Evolutionary conservation across 2,797 vertebrate genomes (phyloP), one percentile per base, ranked within the genome.

Genomic region (Danio kyathit): DNA sequence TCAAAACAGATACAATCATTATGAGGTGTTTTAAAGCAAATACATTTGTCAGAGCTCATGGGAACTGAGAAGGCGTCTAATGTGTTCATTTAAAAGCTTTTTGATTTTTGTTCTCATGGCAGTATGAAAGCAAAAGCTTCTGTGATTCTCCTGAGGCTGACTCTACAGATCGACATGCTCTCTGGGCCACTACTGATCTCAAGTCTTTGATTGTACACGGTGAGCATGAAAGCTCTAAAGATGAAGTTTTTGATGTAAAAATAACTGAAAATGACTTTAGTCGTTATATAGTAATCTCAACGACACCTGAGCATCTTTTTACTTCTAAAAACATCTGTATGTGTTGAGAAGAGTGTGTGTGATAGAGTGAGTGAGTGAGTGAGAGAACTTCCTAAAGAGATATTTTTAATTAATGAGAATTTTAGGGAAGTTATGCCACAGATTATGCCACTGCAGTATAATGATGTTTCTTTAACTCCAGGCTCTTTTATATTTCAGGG

Each of bases 151-250:
- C 29, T n/a, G 46, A 41, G 73, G 16, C 46, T 63, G 46, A 74
- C 38, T 74, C 44, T 61, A 40, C 1, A 49, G 46, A 61, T 51
- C 11, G n/a, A 46, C 70, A 17, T 63, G 19, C 44, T 63, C 73
- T 74, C 21, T 74, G 57, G 11, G 16, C 59, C 1, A 10, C 14
- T 60, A 63, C 49, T 76, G 74, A 76, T 76, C 74, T 76, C 60
- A 43, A 61, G 59, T 43, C 74, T 76, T 65, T 76, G 38, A 65
- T 43, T 76, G 49, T 54, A 76, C 38, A 65, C 38, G 74, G 16
- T 41, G 38, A 76, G 40, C 49, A 44, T 29, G 49, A 76, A 65
- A 44, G 49, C 74, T 44, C 38, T 10, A 49, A 65, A 16, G 48
- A 54, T 64, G 0, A 21, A 0, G 17, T 21, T 64, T 63, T 76